phyloP scores from a whole-genome alignment of 2,888 invertebrate species.

The Bembecia ichneumoniformis region DNA sequence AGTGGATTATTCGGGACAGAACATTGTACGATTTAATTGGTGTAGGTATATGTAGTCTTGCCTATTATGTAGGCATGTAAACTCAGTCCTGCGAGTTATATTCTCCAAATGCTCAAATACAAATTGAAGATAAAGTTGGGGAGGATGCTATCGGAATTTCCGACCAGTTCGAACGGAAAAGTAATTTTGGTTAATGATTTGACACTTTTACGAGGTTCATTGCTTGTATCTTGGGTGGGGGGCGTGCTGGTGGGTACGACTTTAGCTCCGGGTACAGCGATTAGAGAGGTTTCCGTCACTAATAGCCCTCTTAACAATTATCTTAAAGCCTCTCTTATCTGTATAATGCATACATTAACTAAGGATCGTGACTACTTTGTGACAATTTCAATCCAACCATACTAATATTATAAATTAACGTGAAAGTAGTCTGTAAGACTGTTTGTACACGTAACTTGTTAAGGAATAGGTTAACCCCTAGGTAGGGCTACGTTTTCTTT shows the following conservation, averaged over 20 bases:
- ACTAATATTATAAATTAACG: too few species aligned
- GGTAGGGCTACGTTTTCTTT: too few species aligned
- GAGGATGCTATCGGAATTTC: constrained; percentile 10
- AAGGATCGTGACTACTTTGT: too few species aligned
- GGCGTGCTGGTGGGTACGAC: constrained; percentile 19
- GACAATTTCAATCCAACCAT: too few species aligned
- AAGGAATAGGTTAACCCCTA: too few species aligned
- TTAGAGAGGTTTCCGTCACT: constrained; percentile 46
- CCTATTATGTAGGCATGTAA: neutral
- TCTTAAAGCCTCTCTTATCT: constrained; percentile 14
- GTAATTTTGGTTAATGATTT: constrained; percentile 55
- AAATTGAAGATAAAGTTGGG: constrained; percentile 7
- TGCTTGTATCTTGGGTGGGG: constrained; percentile 23
- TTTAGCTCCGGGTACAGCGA: constrained; percentile 39
- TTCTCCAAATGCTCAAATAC: neutral
- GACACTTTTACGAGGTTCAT: constrained; percentile 46
- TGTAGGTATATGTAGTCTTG: constrained; percentile 2
- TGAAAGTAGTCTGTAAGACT: too few species aligned
- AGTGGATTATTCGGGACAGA: constrained; percentile 26
- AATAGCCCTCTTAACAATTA: constrained; percentile 43
- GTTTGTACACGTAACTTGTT: too few species aligned
- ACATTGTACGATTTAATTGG: constrained; percentile 26
- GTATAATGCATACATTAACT: too few species aligned
- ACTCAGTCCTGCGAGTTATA: neutral
- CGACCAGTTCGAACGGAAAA: constrained; percentile 27